Conservation (phyloP, 2,797 vertebrate species). For the Ibycter americanus region DNA sequence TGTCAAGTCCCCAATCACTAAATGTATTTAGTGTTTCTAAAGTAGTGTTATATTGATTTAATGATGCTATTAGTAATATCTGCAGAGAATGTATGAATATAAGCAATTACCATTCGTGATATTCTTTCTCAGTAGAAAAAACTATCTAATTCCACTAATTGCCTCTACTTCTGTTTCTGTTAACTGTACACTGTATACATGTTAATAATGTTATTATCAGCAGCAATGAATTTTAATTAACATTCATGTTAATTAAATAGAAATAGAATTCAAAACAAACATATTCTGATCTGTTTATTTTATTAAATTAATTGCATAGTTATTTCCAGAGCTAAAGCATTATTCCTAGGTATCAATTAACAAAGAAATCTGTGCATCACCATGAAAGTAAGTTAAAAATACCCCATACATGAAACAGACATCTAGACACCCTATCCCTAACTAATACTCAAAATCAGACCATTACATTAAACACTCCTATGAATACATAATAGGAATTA, state of each 20-base stretch:
- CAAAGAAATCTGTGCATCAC: background rate
- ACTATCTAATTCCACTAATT: conserved; percentile 68
- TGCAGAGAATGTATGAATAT: conserved; percentile 43
- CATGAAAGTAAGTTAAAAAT: background rate
- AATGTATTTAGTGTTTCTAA: conserved; percentile 45
- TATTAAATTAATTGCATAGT: conserved; percentile 1
- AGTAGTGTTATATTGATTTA: conserved; percentile 45
- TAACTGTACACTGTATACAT: conserved; percentile 58
- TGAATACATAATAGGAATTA: background rate
- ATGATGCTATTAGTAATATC: conserved; percentile 67
- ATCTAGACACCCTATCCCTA: background rate
- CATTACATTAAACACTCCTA: background rate
- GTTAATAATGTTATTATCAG: conserved; percentile 69
- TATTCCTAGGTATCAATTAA: background rate
- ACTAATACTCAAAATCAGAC: background rate
- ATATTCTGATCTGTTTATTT: conserved; percentile 38
- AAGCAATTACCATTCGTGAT: conserved; percentile 62
- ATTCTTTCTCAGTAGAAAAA: conserved; percentile 46
- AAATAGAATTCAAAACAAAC: conserved; percentile 54
- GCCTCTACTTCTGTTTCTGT: conserved; percentile 57
- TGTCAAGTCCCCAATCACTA: conserved; percentile 6
- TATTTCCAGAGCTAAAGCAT: background rate
- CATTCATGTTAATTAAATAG: background rate
- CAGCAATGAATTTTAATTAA: conserved; percentile 65
- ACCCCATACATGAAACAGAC: background rate